A percentile compares a stretch with the other conserved stretches of the same genome.
Conservation (phyloP, 2,113 vertebrate genomes). For the Gymnarchus niloticus region DNA sequence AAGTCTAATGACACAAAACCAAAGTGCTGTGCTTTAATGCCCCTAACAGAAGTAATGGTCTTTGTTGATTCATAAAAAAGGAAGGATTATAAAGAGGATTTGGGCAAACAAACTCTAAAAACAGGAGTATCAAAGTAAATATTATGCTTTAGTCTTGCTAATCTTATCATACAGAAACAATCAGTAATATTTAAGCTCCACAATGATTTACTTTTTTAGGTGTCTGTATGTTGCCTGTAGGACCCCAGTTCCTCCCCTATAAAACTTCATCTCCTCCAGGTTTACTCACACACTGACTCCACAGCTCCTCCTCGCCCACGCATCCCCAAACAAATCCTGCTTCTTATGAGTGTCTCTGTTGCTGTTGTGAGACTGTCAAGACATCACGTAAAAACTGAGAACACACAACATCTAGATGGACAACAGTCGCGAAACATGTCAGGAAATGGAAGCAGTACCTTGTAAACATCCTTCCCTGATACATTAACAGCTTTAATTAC, state of each 20-base stretch:
- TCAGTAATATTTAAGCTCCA: neutral
- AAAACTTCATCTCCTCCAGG: neutral
- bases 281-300: neutral
- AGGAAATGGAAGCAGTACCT: neutral
- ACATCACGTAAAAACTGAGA: neutral
- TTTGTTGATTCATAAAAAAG: neutral
- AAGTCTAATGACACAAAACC: slow-evolving; percentile 21
- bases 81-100: neutral
- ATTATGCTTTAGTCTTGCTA: neutral
- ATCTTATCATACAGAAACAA: neutral
- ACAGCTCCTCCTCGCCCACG: neutral
- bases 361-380: neutral
- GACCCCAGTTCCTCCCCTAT: neutral
- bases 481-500: neutral
- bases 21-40: slow-evolving; percentile 9
- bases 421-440: neutral
- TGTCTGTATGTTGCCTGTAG: neutral
- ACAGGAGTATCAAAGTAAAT: neutral
- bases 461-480: neutral
- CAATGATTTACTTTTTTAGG: neutral
- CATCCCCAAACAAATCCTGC: neutral
- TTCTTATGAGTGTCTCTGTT: neutral
- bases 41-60: neutral
- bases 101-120: neutral
- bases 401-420: neutral